Conservation (phyloP, 2,888 invertebrate genomes). For the Tachystola acroxantha region DNA sequence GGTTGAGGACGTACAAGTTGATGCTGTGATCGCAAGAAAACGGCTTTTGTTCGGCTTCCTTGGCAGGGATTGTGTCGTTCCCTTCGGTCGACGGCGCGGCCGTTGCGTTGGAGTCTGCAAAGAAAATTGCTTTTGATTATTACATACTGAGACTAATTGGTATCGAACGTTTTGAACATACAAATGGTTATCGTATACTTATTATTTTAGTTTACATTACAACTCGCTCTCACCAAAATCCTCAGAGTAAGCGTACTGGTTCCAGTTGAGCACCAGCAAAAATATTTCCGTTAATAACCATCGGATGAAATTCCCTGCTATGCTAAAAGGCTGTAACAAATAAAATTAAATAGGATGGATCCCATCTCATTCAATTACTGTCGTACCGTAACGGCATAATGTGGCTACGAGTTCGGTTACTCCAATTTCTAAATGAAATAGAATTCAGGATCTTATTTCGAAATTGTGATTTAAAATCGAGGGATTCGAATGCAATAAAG, state of each 20-base stretch:
- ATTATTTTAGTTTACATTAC: neutral
- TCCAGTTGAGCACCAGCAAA: conserved; percentile 41
- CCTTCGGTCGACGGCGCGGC: conserved; percentile 26
- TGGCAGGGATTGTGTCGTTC: conserved; percentile 42
- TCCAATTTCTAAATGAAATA: no score
- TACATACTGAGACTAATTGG: no score
- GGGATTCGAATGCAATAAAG: no score
- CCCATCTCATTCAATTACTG: no score
- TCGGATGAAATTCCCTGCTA: conserved; percentile 42
- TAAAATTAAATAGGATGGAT: no score
- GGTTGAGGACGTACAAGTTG: conserved; percentile 83
- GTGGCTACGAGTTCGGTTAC: no score
- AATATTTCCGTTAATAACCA: conserved; percentile 55
- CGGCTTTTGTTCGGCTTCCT: conserved; percentile 57
- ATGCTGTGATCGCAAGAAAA: conserved; percentile 86
- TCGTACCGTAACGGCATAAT: no score
- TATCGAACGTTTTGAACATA: no score
- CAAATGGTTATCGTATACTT: no score
- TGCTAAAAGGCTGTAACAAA: conserved; percentile 58
- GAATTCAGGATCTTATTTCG: no score
- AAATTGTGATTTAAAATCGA: no score
- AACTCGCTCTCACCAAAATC: conserved; percentile 29
- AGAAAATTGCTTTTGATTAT: no score
- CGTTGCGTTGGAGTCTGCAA: conserved; percentile 39
- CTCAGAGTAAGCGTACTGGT: conserved; percentile 37